phyloP scores from a whole-genome alignment of 2,113 vertebrate genomes.

The Gorilla gorilla region DNA sequence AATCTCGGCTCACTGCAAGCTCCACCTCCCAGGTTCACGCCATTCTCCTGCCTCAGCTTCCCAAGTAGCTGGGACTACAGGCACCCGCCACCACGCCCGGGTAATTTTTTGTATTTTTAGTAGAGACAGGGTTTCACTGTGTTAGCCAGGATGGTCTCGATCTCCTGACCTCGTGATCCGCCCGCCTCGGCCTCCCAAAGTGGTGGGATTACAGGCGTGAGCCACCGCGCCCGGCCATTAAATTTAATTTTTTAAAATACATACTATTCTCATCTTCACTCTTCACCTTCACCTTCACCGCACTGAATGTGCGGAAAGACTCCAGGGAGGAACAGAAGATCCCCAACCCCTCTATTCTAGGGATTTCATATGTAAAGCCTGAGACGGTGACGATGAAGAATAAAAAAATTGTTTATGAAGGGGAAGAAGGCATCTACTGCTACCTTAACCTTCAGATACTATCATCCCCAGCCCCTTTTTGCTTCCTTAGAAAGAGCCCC shows the following conservation, averaged over 20 bases:
- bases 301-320: too few species aligned
- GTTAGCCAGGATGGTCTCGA: too few species aligned
- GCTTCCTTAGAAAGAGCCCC: neutral
- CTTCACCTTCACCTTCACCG: neutral
- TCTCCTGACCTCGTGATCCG: too few species aligned
- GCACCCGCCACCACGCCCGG: too few species aligned
- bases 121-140: too few species aligned
- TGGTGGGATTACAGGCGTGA: too few species aligned
- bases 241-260: constrained; percentile 78
- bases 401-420: constrained; percentile 70
- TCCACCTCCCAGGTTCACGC: too few species aligned
- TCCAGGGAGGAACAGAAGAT: neutral
- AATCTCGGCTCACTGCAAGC: too few species aligned
- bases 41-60: too few species aligned
- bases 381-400: constrained; percentile 36
- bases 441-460: neutral
- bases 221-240: neutral
- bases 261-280: neutral
- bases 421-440: neutral
- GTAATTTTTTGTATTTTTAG: too few species aligned
- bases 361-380: neutral
- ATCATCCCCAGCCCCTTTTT: neutral
- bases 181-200: too few species aligned
- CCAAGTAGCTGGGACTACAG: too few species aligned
- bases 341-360: neutral